Evolutionary conservation across 2,797 vertebrate species (phyloP), one percentile per base, ranked within the genome.

Genomic region (Xenentodon cancila): DNA sequence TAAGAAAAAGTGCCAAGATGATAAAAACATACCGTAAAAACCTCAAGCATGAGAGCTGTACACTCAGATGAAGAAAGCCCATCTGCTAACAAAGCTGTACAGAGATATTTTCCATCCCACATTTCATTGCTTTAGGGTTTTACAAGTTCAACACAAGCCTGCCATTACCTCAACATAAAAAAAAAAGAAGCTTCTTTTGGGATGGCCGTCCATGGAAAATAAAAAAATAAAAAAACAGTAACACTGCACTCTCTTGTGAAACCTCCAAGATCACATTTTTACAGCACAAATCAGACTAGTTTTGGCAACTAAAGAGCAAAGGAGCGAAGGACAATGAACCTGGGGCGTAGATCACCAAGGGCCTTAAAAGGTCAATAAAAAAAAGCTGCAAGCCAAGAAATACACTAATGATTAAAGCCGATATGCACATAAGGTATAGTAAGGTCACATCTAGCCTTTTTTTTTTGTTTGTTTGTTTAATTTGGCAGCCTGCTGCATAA

Each of bases 51-150:
- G 1, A 20, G 12, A 64, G 40, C 37, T 19, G 15, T 11, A 5
- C 2, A 0, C 43, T 56, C 19, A 51, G 55, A 67, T 1, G 4
- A 32, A 53, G n/a, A 63, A 59, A 79, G 54, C 43, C 34, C 55
- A 62, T 59, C 58, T 50, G 50, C 71, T 71, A 57, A 75, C 40
- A 48, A 22, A 64, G 37, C 40, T 21, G 49, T 1, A 25, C 17
- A 62, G 25, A 61, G 77, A 82, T 50, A 30, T 37, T 30, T 82
- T 79, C 66, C 53, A 69, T 53, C 47, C 19, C 13, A 59, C 56
- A 62, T 63, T 2, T 55, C 52, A 9, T 69, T 11, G 53, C 57
- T 65, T 54, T 5, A 7, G 11, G 12, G 11, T 37, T 37, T 13
- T 40, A 27, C 19, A 19, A 3, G 9, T 43, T 59, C 51, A 25